Percentiles rank a stretch among this genome's conserved stretches.
Conservation (phyloP, 2,113 vertebrate genomes). For the Anarhynchus alexandrinus region DNA sequence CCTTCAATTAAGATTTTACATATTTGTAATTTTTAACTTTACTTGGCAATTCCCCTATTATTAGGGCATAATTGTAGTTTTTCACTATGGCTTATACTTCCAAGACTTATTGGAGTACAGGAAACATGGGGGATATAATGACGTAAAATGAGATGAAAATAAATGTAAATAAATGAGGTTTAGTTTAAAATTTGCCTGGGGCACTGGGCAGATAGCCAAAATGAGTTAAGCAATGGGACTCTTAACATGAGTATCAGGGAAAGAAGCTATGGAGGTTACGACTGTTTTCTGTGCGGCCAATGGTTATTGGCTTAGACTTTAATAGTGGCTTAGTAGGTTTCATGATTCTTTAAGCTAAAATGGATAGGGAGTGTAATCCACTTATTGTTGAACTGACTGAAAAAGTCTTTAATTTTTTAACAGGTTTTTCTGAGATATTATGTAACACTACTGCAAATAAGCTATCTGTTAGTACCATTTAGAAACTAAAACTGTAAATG, state of each 20-base stretch:
- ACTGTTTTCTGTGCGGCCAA: background rate
- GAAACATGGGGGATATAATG: slow-evolving; percentile 15
- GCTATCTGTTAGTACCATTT: background rate
- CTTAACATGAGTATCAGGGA: background rate
- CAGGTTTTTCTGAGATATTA: background rate
- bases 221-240: slow-evolving; percentile 11
- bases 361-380: background rate
- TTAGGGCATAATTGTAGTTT: background rate
- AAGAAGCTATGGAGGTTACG: slow-evolving; percentile 1
- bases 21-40: background rate
- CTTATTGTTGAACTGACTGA: background rate
- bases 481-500: background rate
- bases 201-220: slow-evolving; percentile 40
- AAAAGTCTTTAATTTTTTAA: background rate
- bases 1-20: background rate
- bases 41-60: background rate
- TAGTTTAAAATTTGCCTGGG: slow-evolving; percentile 42
- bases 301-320: slow-evolving; percentile 38
- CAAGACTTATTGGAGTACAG: slow-evolving; percentile 1
- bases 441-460: background rate
- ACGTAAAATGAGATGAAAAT: slow-evolving; percentile 42
- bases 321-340: background rate
- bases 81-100: background rate
- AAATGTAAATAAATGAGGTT: slow-evolving; percentile 57
- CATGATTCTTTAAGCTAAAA: background rate